These are phyloP conservation scores for Monoplex corrugatus DNA, from an alignment of 2,888 invertebrate species.

Conservation along the genomic window DNA sequence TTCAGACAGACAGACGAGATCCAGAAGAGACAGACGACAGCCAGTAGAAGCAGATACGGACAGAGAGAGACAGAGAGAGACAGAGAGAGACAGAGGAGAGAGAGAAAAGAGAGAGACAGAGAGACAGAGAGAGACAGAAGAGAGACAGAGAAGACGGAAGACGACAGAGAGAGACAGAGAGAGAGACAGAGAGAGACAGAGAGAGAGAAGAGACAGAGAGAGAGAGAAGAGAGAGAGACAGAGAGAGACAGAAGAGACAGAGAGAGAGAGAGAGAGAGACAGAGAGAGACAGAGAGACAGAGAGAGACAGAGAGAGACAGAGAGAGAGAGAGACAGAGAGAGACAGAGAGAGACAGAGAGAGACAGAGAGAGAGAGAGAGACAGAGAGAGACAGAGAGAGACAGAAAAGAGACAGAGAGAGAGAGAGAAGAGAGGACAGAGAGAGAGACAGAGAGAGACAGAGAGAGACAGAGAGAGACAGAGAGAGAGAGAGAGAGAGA, in stretches of 20 bases:
- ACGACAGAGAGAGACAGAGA: slow-evolving; percentile 15
- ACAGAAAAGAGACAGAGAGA: background rate
- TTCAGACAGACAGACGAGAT: too few relatives aligned
- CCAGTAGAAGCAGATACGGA: background rate
- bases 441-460: background rate
- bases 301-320: slow-evolving; percentile 14
- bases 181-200: background rate
- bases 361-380: slow-evolving; percentile 33
- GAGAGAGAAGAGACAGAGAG: background rate
- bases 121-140: background rate
- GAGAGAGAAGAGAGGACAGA: background rate
- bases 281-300: slow-evolving; percentile 1
- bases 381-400: slow-evolving; percentile 28
- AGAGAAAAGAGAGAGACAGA: too few relatives aligned
- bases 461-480: slow-evolving; percentile 21
- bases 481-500: background rate
- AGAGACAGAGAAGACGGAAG: background rate
- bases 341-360: background rate
- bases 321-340: background rate
- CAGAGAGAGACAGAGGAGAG: background rate
- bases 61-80: slow-evolving; percentile 37
- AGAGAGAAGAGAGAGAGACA: background rate
- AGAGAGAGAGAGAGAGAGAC: background rate
- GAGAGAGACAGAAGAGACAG: background rate
- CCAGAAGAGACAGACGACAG: too few relatives aligned